phyloP scores from a whole-genome alignment of 92 coral and sea anemone species.

The Bergia sp. region DNA sequence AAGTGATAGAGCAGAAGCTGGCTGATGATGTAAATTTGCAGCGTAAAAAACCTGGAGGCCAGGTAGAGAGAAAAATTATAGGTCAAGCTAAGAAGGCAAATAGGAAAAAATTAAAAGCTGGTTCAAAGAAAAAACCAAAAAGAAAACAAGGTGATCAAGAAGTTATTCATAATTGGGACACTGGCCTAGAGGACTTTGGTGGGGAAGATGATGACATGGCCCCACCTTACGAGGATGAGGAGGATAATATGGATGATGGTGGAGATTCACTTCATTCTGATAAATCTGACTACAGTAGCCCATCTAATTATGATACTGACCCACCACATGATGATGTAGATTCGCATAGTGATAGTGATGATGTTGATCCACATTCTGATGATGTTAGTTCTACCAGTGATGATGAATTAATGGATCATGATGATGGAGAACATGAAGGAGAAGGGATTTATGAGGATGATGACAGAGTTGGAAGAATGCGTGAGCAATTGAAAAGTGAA shows the following conservation, averaged over 20 bases:
- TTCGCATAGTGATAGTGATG: background rate
- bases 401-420: conserved; percentile 56
- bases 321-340: conserved; percentile 21
- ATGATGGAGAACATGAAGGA: conserved; percentile 53
- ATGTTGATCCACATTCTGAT: background rate
- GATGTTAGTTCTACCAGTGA: background rate
- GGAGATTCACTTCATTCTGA: conserved; percentile 23
- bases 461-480: conserved; percentile 33
- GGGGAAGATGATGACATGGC: conserved; percentile 27
- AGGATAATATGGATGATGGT: conserved; percentile 26
- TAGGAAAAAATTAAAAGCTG: conserved; percentile 3
- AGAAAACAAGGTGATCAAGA: conserved; percentile 11
- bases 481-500: conserved; percentile 71
- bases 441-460: conserved; percentile 49
- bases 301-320: background rate
- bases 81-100: background rate
- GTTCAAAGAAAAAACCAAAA: conserved; percentile 16
- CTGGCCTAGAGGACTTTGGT: conserved; percentile 25
- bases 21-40: background rate
- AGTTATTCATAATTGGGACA: conserved; percentile 42
- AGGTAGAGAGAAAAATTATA: background rate
- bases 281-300: background rate
- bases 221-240: conserved; percentile 31
- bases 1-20: background rate
- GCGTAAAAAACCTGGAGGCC: background rate